Percentiles rank a stretch among this genome's conserved stretches.
phyloP scores from a whole-genome alignment of 37 sponge, comb jelly and placozoan genomes.

The Spongilla lacustris region DNA sequence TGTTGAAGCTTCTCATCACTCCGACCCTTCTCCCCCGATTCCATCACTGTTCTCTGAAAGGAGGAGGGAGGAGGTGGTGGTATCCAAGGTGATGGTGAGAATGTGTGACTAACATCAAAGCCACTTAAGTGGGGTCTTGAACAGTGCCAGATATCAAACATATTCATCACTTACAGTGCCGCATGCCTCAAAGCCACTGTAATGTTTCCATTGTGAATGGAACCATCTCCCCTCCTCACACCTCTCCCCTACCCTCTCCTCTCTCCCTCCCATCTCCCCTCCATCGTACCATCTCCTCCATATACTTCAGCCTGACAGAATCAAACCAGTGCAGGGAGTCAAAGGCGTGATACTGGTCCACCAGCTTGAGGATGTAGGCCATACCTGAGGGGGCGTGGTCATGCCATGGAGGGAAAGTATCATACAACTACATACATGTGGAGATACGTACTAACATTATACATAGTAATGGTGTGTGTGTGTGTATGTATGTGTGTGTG shows the following conservation, averaged over 20 bases:
- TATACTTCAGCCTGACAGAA: constrained; percentile 79
- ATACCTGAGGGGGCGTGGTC: constrained; percentile 55
- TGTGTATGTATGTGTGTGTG: no score
- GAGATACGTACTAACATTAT: no score
- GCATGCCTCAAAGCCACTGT: no score
- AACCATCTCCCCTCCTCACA: neutral
- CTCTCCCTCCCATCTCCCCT: no score
- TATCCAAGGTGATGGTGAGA: neutral
- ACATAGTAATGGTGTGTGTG: no score
- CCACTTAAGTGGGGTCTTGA: no score
- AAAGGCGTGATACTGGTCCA: constrained; percentile 96
- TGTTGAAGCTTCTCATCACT: constrained; percentile 90
- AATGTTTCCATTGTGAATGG: constrained; percentile 1
- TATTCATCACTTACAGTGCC: no score
- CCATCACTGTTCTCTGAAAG: constrained; percentile 37
- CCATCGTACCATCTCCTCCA: constrained; percentile 66
- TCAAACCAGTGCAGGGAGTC: constrained; percentile 98
- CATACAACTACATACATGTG: neutral
- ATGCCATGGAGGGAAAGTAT: neutral
- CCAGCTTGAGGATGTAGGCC: constrained; percentile 96
- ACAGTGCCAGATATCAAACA: no score
- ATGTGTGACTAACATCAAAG: no score
- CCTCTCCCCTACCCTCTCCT: neutral
- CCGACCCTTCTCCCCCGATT: constrained; percentile 43
- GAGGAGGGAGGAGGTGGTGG: neutral